Base-by-base conservation (phyloP, 1,140 invertebrate genomes). In the Drosophila burlai region DNA sequence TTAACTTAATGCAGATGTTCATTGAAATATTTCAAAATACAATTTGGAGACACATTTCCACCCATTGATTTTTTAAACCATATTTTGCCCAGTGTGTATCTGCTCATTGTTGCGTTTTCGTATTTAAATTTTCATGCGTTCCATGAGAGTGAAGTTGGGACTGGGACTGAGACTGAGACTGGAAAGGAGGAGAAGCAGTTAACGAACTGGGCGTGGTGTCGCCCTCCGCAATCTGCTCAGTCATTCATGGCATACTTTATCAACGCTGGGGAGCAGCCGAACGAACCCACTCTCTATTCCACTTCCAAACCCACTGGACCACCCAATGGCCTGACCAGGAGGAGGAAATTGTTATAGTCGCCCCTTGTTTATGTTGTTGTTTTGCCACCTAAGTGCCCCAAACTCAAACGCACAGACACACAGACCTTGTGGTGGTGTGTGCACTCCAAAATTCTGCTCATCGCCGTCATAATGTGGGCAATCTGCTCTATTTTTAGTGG, bases 211-310 rank as follows among this genome's bases (percentile, higher is more conserved):
- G 83, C 58, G 63, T 68, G 82, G 68, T 54, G 55, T 50, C 66
- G 67, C 76, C 76, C 18, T 34, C 47, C 40, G 59, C 81, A 90
- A 89, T 66, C 85, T 89, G 84, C 59, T 89, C 84, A 90, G 84
- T 60, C 85, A 89, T 89, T 89, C 84, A 89, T 90, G 85, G 84
- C 84, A 84, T 84, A 90, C 85, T 87, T 87, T 87, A 89, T 89
- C 73, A 89, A 55, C 78, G 52, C 59, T 72, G 67, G 69, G 67
- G 54, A 73, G 69, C 58, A 50, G 24, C 3, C 36, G n/a, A 45
- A 43, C 36, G n/a, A 45, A 43, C n/a, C 63, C 38, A 38, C 21
- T 16, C 50, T 36, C 50, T 13, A 36, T 16, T 3, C 29, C 15
- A 13, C 42, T 10, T 29, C 26, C 26, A 24, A 61, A 24, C 57